Evolutionary conservation across 2,797 vertebrate genomes (phyloP).

Genomic region (Chaetophractus vellerosus): DNA sequence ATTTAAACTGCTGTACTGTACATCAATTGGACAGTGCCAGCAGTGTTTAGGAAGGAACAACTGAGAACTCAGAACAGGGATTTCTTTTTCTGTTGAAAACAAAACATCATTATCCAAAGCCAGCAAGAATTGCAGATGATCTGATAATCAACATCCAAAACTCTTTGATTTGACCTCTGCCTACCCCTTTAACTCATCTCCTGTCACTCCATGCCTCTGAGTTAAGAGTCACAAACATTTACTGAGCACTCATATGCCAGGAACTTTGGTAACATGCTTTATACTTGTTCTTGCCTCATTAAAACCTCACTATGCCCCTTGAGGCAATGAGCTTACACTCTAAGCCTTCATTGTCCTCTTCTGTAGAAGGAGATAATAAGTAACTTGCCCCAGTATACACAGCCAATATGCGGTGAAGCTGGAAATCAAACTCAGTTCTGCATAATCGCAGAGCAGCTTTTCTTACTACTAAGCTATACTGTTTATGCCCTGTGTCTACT

Average conservation of each 20-base stretch:
- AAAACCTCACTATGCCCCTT: not conserved
- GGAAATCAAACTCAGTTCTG: not conserved
- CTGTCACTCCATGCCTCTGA: not conserved
- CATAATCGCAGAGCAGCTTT: not conserved
- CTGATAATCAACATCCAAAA: not conserved
- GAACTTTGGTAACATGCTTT: not conserved
- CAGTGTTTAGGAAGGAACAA: not conserved
- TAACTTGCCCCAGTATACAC: not conserved
- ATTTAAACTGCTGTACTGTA: not conserved
- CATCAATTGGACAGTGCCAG: not conserved
- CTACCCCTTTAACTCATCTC: not conserved
- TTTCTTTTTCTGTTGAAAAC: not conserved
- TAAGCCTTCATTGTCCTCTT: not conserved
- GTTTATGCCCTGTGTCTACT: fast-evolving
- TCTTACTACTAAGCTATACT: not conserved
- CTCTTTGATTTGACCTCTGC: not conserved
- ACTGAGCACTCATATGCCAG: not conserved
- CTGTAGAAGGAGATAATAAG: not conserved
- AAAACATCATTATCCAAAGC: not conserved
- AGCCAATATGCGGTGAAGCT: not conserved
- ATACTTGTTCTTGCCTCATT: not conserved
- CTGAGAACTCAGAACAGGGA: not conserved
- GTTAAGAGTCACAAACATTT: not conserved
- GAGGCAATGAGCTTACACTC: not conserved
- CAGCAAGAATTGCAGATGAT: not conserved